Conservation (phyloP, 92 coral and sea anemone species). For the Scolanthus callimorphus region DNA sequence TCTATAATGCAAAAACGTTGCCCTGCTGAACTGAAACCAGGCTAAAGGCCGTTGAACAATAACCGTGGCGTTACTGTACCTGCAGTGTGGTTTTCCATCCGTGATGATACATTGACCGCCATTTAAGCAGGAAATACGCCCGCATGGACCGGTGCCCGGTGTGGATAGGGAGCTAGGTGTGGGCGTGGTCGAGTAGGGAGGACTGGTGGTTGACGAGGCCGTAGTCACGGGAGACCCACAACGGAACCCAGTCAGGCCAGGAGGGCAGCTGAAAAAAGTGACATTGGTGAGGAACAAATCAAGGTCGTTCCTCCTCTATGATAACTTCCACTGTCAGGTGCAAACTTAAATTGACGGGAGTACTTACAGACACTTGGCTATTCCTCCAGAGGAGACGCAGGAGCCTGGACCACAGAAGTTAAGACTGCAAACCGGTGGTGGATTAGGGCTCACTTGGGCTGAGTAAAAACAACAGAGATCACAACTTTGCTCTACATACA, state of each 20-base stretch:
- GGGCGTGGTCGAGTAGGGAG: no score
- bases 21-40: no score
- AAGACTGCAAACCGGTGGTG: constrained; percentile 78
- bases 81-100: constrained; percentile 66
- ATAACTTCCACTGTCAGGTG: no score
- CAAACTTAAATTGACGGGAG: no score
- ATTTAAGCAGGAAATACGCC: constrained; percentile 53
- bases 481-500: no score
- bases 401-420: constrained; percentile 77
- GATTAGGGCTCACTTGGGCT: constrained; percentile 42
- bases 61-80: constrained; percentile 15
- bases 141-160: constrained; percentile 16
- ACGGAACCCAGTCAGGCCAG: constrained; percentile 45
- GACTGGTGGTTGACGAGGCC: no score
- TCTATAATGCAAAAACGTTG: no score
- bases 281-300: neutral
- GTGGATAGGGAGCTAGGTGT: constrained; percentile 11
- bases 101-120: constrained; percentile 63
- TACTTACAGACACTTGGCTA: constrained; percentile 86
- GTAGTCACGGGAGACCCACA: constrained; percentile 37
- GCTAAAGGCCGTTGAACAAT: no score
- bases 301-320: no score
- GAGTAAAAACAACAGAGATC: no score
- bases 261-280: constrained; percentile 61
- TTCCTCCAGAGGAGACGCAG: constrained; percentile 51